phyloP scores from a whole-genome alignment of 2,113 vertebrate species.

The Rhegmatorhina hoffmannsi region DNA sequence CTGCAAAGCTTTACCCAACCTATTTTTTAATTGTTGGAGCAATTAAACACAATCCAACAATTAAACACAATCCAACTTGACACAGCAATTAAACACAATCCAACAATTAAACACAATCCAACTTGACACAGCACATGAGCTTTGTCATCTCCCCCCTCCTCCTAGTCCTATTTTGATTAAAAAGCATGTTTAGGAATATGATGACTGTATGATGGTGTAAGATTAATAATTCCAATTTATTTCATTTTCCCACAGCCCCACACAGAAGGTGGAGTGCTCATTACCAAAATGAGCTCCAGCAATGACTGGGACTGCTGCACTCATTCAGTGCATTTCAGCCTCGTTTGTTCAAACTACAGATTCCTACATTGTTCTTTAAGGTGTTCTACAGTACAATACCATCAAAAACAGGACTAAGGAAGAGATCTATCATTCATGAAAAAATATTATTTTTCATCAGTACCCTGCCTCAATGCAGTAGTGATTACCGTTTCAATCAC shows the following conservation, averaged over 20 bases:
- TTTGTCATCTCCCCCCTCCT: background rate
- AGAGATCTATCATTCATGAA: background rate
- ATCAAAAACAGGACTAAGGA: background rate
- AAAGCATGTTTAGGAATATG: background rate
- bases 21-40: background rate
- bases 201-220: background rate
- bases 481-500: background rate
- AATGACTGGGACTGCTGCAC: background rate
- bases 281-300: background rate
- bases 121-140: background rate
- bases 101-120: no score
- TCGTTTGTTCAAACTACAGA: background rate
- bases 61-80: no score
- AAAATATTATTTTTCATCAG: background rate
- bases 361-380: background rate
- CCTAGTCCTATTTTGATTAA: background rate
- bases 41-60: no score
- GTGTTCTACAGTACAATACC: background rate
- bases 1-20: background rate
- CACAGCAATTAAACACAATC: no score
- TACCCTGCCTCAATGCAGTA: background rate
- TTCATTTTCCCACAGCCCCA: background rate
- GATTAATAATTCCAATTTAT: background rate
- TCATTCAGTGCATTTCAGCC: background rate
- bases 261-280: background rate